Evolutionary conservation across 2,113 vertebrate species (phyloP), one percentile per base, ranked within the genome.

Genomic region (Grallaria varia): DNA sequence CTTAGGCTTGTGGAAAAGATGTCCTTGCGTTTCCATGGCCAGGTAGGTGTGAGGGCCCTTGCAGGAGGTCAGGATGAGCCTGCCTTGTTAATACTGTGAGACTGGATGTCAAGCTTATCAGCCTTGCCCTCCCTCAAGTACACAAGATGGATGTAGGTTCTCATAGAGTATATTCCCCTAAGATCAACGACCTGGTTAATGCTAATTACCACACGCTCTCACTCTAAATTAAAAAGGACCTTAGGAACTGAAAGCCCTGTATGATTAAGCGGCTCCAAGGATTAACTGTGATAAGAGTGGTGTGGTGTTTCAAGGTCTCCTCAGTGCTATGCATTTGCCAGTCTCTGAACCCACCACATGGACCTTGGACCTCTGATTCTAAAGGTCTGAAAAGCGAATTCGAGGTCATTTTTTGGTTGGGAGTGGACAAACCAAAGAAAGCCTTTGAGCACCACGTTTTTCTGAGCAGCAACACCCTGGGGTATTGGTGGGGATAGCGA

Each of bases 171-270:
- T 75, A 94, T 94, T 96, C 84, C 84, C 84, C 69, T 83, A 87
- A 95, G 93, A 98, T 96, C 97, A 95, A 89, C 90, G 97, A 92
- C 95, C 95, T 81, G 73, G 91, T 93, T 92, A 86, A 95, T 89
- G 96, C 95, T 97, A 96, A 97, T 97, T 97, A 97, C 93, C 80
- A 75, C 64, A 47, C 6, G 14, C 40, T 93, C 84, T 95, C 42
- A 44, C 59, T 97, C 87, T 96, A 95, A 97, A 97, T 98, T 97
- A 94, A 84, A 97, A 96, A 97, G 62, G 88, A 94, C 84, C 89
- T 93, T 40, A 84, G 92, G 94, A 96, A 96, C 95, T 90, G 81
- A 94, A 89, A 97, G 76, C 63, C 63, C 40, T 76, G 47, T 79
- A 75, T 96, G 96, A 97, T 98, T 96, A 97, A 97, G 84, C 85